phyloP scores from a whole-genome alignment of 2,113 vertebrate species.

The Daphoenositta chrysoptera region DNA sequence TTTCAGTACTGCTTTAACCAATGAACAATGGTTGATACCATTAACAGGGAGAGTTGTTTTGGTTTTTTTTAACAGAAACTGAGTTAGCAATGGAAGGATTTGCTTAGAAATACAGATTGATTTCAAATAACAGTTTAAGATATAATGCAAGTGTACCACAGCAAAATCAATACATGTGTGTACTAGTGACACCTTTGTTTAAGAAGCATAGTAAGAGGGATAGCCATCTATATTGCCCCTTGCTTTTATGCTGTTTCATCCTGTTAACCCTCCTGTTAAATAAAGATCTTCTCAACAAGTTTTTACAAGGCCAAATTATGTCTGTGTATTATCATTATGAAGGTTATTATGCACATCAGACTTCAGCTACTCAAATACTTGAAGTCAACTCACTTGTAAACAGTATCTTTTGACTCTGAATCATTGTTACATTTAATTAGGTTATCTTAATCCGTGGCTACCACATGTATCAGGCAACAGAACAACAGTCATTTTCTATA shows the following conservation, averaged over 20 bases:
- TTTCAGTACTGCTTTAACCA: background rate
- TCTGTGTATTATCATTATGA: background rate
- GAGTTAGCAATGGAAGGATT: background rate
- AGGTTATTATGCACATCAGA: background rate
- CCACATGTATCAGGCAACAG: background rate
- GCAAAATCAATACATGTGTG: background rate
- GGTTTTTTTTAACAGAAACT: background rate
- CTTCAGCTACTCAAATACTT: background rate
- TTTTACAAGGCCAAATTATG: background rate
- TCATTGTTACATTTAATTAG: background rate
- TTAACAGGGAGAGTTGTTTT: background rate
- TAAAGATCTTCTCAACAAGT: background rate
- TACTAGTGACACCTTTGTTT: background rate
- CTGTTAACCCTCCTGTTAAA: background rate
- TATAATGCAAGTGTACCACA: background rate
- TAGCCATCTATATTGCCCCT: background rate
- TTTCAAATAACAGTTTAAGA: background rate
- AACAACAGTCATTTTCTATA: background rate
- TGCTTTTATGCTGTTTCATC: background rate
- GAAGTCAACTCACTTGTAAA: background rate
- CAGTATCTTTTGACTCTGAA: background rate
- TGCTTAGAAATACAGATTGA: background rate
- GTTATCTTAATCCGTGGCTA: background rate
- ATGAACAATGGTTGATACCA: background rate
- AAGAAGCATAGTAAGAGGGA: background rate